Base-by-base conservation (phyloP, 1,140 invertebrate species). In the Uloborus diversus region DNA sequence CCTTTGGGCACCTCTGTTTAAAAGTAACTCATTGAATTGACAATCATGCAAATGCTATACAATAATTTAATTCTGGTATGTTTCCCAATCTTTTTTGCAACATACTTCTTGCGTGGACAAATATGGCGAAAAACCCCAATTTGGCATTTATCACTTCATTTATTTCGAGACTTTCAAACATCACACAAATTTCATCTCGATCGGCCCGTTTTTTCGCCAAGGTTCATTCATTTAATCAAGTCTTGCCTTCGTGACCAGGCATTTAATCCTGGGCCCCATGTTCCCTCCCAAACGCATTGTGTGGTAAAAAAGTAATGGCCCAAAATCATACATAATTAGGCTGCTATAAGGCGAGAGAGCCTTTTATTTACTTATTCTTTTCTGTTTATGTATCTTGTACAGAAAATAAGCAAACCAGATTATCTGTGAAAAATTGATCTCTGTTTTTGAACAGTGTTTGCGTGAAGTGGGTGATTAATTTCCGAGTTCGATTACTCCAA, bases 251-350 rank as follows among this genome's bases (percentile, higher is more conserved):
- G 69, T 73, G 69, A 73, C 69, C 35, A 14, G 25, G 33, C 69
- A 73, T 73, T 73, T 73, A 73, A 73, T 73, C 37, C 68, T n/a
- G 33, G 47, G 37, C 56, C 49, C 68, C 68, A 27, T 57, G 64
- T 66, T 66, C 32, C 42, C n/a, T 35, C 49, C 5, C 49, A 56
- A 70, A 53, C 68, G 68, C 23, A 70, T 70, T 70, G 68, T 70
- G 68, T 13, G 68, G 68, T 57, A 70, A 56, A 57, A 70, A 70
- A 70, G 68, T 70, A 70, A 70, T 70, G 51, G 68, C 28, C 4
- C 17, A n/a, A 70, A 70, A 70, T 70, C 28, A 70, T 57, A 57
- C 51, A 70, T 70, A 70, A 70, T 70, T 56, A 70, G 68, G 13
- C 68, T 57, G 14, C 13, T 51, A 17, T 17, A 42, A 42, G 17